Evolutionary conservation across 1,140 invertebrate species (phyloP), one percentile per base, ranked within the genome.

Genomic region (Alviniconcha marisindica): DNA sequence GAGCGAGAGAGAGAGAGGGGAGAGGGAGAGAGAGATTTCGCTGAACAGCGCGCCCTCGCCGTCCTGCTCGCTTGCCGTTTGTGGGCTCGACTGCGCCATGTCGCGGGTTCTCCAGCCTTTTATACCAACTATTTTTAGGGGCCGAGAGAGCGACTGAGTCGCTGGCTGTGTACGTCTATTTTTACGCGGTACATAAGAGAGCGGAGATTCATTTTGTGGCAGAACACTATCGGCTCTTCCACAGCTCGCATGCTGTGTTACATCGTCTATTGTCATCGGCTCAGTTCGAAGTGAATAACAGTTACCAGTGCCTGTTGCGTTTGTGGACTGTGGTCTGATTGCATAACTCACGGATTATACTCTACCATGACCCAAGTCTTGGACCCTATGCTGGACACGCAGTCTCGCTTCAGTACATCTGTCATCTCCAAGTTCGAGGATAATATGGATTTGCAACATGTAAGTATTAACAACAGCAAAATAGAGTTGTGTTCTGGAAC

Each of bases 301-400:
- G 1, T 24, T 76, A 0, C 73, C 60, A 63, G 42, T 51, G n/a
- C 18, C 44, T 76, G 24, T 4, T 44, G 42, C 12, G n/a, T 2
- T 51, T 51, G 73, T 14, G 24, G 4, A 40, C 40, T 31, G 2
- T 71, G 4, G 56, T 4, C 24, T 28, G 24, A 10, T 28, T 15
- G n/a, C n/a, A 60, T 15, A 7, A 4, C 5, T 3, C 51, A 14
- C 5, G 31, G 4, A 10, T 40, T 1, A 2, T 36, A 24, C 18
- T n/a, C 14, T 56, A 83, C 21, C 48, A 84, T 84, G 83, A 81
- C 83, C 18, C 73, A 81, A 82, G 83, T 84, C 12, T 44, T 84
- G 74, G 83, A 84, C 44, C 73, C 78, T 15, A 82, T 84, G 79
- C 54, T 84, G 73, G 79, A 84, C 74, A 84, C 31, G 40, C 83